Evolutionary conservation across 2,888 invertebrate genomes (phyloP).

Genomic region (Blastobasis lacticolella): DNA sequence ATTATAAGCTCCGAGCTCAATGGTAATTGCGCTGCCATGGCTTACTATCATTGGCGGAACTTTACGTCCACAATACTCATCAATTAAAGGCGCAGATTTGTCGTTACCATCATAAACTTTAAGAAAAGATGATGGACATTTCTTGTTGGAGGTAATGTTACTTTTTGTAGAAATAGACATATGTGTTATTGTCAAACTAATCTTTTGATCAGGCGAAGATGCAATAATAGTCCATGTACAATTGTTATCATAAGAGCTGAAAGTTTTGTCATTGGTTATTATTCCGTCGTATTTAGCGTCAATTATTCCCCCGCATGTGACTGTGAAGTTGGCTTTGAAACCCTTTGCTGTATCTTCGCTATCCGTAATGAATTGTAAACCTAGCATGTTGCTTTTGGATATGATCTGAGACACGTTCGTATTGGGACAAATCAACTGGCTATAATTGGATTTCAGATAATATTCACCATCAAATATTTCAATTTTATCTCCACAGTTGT

Average conservation of each 20-base stretch:
- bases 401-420: slow-evolving; percentile 40
- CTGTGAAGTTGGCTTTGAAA: slow-evolving; percentile 81
- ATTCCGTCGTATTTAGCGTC: slow-evolving; percentile 70
- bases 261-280: slow-evolving; percentile 51
- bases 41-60: slow-evolving; percentile 80
- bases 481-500: slow-evolving; percentile 35
- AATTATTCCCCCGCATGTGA: slow-evolving; percentile 81
- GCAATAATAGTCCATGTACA: slow-evolving; percentile 84
- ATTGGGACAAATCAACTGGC: slow-evolving; percentile 68
- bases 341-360: slow-evolving; percentile 78
- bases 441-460: slow-evolving; percentile 42
- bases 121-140: slow-evolving; percentile 47
- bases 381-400: slow-evolving; percentile 77
- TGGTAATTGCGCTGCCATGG: slow-evolving; percentile 77
- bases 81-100: slow-evolving; percentile 76
- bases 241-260: slow-evolving; percentile 46
- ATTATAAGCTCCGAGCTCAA: slow-evolving; percentile 49
- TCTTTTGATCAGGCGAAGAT: slow-evolving; percentile 69
- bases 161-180: slow-evolving; percentile 51
- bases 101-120: slow-evolving; percentile 82
- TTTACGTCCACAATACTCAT: slow-evolving; percentile 77
- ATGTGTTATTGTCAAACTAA: slow-evolving; percentile 80
- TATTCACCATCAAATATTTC: slow-evolving; percentile 46
- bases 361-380: slow-evolving; percentile 79
- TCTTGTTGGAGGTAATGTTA: slow-evolving; percentile 30